Evolutionary conservation across 1,140 invertebrate genomes (phyloP).

Genomic region (Drosophila rufa): DNA sequence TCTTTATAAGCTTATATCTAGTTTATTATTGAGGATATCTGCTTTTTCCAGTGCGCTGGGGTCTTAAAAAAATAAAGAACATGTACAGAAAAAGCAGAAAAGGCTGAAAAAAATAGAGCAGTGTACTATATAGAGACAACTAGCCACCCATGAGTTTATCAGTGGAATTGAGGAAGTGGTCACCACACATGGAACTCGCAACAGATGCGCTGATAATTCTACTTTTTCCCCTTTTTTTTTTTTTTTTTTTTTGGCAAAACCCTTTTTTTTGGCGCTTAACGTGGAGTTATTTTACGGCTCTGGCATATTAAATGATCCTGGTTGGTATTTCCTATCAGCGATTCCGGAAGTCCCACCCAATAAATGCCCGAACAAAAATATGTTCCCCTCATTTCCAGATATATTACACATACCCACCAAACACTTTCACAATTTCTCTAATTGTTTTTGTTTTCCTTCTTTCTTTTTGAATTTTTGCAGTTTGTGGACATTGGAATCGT

Average conservation of each 20-base stretch:
- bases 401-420: constrained; percentile 49
- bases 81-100: neutral
- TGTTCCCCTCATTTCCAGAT: constrained; percentile 8
- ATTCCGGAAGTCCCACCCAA: constrained; percentile 48
- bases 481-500: constrained; percentile 98
- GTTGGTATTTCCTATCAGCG: constrained; percentile 39
- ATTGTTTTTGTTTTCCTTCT: neutral
- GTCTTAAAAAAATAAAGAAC: neutral
- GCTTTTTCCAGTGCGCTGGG: neutral
- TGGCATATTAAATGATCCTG: constrained; percentile 44
- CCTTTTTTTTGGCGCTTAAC: constrained; percentile 40
- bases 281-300: constrained; percentile 54
- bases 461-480: constrained; percentile 87
- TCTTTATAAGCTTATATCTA: neutral
- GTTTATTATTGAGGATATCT: neutral
- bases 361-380: neutral
- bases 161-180: constrained; percentile 76
- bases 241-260: constrained; percentile 43
- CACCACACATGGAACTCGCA: constrained; percentile 48
- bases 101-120: neutral
- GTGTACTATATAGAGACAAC: constrained; percentile 16
- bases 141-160: constrained; percentile 74
- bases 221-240: too few species aligned
- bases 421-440: constrained; percentile 40
- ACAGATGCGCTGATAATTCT: constrained; percentile 56